Conservation (phyloP, 1,140 invertebrate species). For the Drosophila parabipectinata region DNA sequence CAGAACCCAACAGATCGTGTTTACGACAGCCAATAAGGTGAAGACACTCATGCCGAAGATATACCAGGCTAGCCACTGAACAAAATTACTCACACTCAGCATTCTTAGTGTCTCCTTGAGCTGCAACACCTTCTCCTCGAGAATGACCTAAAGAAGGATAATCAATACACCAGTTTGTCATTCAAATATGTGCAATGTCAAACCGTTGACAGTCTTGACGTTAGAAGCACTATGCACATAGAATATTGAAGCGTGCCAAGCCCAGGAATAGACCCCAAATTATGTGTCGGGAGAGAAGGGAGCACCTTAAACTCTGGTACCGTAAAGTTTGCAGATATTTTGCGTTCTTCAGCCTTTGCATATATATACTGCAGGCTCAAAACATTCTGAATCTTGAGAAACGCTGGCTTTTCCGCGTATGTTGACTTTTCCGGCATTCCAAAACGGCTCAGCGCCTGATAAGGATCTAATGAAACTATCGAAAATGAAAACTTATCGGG, state of each 20-base stretch:
- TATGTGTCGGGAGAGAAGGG: too few species aligned
- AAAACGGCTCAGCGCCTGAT: not conserved
- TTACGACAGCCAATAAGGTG: conserved; percentile 86
- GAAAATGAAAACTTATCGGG: conserved; percentile 4
- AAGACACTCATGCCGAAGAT: conserved; percentile 88
- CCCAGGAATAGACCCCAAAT: too few species aligned
- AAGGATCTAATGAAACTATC: not conserved
- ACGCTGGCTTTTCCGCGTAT: not conserved
- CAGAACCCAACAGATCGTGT: conserved; percentile 84
- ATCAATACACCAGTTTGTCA: too few species aligned
- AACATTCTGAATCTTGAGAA: too few species aligned
- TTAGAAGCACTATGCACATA: too few species aligned
- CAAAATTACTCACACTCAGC: conserved; percentile 91
- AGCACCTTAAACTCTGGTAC: too few species aligned
- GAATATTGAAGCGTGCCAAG: too few species aligned
- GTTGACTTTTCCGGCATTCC: not conserved
- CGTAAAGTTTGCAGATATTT: too few species aligned
- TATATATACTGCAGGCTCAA: too few species aligned
- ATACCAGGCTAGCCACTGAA: conserved; percentile 93
- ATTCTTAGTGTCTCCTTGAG: conserved; percentile 92
- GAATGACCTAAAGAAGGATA: conserved; percentile 74
- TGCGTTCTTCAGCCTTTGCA: too few species aligned
- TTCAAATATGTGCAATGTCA: not conserved
- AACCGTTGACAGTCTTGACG: not conserved
- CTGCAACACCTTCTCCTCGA: conserved; percentile 86